Conservation (phyloP, 2,113 vertebrate species). For the Ascaphus truei region DNA sequence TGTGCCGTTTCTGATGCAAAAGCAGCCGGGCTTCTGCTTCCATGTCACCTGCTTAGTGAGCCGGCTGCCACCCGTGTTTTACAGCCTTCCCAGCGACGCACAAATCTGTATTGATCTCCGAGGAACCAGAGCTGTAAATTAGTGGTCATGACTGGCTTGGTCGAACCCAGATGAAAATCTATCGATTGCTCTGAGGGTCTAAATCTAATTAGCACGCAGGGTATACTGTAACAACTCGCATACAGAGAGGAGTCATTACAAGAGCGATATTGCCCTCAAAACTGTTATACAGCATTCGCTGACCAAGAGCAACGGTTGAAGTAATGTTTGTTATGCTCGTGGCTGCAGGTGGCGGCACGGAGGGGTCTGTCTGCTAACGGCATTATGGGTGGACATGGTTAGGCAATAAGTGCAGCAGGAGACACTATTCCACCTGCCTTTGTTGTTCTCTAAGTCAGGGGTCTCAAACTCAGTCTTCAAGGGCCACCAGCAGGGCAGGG, state of each 20-base stretch:
- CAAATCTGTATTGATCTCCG: slow-evolving; percentile 66
- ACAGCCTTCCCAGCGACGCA: slow-evolving; percentile 47
- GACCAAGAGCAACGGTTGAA: background rate
- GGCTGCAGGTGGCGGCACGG: no score
- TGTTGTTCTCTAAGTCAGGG: no score
- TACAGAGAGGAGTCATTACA: slow-evolving; percentile 22
- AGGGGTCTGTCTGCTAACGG: no score
- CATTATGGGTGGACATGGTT: background rate
- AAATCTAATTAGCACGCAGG: slow-evolving; percentile 42
- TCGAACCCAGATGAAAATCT: slow-evolving; percentile 49
- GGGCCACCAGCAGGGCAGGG: no score
- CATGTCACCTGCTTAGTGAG: slow-evolving; percentile 11
- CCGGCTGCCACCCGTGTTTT: slow-evolving; percentile 50
- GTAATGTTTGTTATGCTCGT: no score
- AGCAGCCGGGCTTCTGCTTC: slow-evolving; percentile 11
- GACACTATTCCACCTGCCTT: no score
- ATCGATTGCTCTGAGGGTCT: slow-evolving; percentile 48
- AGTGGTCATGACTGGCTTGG: slow-evolving; percentile 52
- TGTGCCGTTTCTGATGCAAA: slow-evolving; percentile 9
- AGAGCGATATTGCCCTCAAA: background rate
- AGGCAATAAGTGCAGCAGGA: background rate
- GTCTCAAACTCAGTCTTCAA: no score
- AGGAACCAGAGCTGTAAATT: slow-evolving; percentile 59
- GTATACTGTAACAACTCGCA: slow-evolving; percentile 2
- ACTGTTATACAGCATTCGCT: background rate